Conservation (phyloP, 2,797 vertebrate species). For the Enteromius argenteus region DNA sequence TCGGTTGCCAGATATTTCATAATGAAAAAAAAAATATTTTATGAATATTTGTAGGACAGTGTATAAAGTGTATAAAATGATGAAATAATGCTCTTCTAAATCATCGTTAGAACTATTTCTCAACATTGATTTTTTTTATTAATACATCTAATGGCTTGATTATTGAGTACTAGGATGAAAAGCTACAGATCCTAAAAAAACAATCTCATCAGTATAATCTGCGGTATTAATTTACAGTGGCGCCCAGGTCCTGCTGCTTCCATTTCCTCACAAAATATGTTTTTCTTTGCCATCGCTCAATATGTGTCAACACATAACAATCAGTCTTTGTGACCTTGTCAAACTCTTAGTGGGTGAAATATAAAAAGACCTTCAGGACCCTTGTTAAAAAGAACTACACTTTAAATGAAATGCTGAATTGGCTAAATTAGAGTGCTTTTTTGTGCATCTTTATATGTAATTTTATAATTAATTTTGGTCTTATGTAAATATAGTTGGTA, state of each 20-base stretch:
- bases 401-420: background rate
- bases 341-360: background rate
- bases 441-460: background rate
- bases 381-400: background rate
- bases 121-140: background rate
- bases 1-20: constrained; percentile 25
- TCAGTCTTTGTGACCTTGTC: background rate
- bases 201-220: constrained; percentile 11
- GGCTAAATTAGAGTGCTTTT: background rate
- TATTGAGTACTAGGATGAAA: background rate
- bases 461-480: background rate
- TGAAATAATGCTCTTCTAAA: background rate
- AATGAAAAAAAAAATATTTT: constrained; percentile 39
- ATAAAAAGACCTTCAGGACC: background rate
- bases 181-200: background rate
- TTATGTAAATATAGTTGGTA: no score
- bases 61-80: constrained; percentile 40
- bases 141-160: background rate
- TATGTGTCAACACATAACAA: background rate
- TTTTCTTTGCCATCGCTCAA: constrained; percentile 24
- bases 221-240: background rate
- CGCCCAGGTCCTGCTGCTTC: background rate
- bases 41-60: background rate
- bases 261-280: background rate
- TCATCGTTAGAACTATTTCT: background rate